Evolutionary conservation across 23 tunicate species (phyloP).

Genomic region (Halocynthia roretzi): DNA sequence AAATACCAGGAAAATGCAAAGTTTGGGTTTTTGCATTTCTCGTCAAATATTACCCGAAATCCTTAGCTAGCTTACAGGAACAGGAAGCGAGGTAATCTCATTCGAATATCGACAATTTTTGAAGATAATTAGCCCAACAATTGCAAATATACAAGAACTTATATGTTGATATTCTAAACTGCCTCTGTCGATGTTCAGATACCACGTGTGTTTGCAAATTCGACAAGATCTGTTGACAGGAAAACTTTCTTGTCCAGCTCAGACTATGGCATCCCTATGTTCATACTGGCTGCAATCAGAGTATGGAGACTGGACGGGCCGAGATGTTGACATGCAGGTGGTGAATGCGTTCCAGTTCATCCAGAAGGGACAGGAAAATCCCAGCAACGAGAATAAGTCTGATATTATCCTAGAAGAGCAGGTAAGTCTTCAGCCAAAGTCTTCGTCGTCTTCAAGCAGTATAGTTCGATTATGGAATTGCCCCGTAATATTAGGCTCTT

Average conservation of each 20-base stretch:
- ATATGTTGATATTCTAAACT: no score
- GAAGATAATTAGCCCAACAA: no score
- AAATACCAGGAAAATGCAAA: slow-evolving; percentile 70
- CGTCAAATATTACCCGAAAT: slow-evolving; percentile 59
- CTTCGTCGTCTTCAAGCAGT: background rate
- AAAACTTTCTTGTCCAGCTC: slow-evolving; percentile 44
- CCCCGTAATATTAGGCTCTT: no score
- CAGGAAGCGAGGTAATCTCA: slow-evolving; percentile 24
- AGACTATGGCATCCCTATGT: slow-evolving; percentile 45
- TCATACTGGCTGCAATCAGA: slow-evolving; percentile 79
- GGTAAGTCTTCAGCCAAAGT: slow-evolving; percentile 6
- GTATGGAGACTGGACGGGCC: slow-evolving; percentile 50
- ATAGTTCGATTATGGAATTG: no score
- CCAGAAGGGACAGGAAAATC: slow-evolving; percentile 13
- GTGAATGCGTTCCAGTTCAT: slow-evolving; percentile 57
- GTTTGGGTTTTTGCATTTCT: slow-evolving; percentile 78
- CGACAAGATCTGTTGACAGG: slow-evolving; percentile 64
- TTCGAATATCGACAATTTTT: background rate
- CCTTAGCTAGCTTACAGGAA: slow-evolving; percentile 14
- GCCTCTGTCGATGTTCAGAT: slow-evolving; percentile 10
- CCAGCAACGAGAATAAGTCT: background rate
- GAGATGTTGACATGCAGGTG: slow-evolving; percentile 47
- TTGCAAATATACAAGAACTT: no score
- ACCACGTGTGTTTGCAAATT: slow-evolving; percentile 35
- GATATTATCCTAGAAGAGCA: slow-evolving; percentile 66